These are phyloP conservation scores for Dryocosmus kuriphilus DNA, from an alignment of 2,888 invertebrate species.

Conservation along the genomic window DNA sequence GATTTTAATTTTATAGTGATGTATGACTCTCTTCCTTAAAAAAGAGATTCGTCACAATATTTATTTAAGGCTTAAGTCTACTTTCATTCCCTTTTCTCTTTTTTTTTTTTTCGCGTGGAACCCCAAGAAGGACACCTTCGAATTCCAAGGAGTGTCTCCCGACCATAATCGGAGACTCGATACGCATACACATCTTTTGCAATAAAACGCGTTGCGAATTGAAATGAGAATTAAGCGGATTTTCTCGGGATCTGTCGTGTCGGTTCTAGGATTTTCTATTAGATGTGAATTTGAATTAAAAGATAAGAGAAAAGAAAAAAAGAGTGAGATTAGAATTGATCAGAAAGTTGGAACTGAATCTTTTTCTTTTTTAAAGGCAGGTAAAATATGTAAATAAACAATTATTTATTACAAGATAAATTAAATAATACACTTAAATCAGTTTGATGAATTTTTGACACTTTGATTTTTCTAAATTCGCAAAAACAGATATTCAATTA, in stretches of 20 bases:
- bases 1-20: not conserved
- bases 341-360: not conserved
- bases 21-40: not conserved
- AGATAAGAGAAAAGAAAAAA: not conserved
- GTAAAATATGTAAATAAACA: too few species aligned
- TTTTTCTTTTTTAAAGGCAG: too few species aligned
- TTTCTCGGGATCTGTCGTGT: slow-evolving; percentile 16
- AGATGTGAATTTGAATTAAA: not conserved
- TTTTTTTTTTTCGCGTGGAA: slow-evolving; percentile 14
- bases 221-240: slow-evolving; percentile 8
- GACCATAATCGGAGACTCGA: slow-evolving; percentile 32
- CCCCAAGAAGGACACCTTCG: slow-evolving; percentile 23
- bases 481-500: too few species aligned
- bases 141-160: slow-evolving; percentile 37
- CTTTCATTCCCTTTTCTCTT: slow-evolving; percentile 23
- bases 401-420: too few species aligned
- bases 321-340: not conserved
- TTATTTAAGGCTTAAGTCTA: slow-evolving; percentile 3
- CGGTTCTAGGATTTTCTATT: slow-evolving; percentile 8
- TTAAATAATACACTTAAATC: too few species aligned
- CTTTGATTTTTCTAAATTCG: too few species aligned
- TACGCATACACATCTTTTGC: slow-evolving; percentile 1
- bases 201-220: slow-evolving; percentile 37
- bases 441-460: too few species aligned
- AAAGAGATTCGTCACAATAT: slow-evolving; percentile 17